Conservation (phyloP, 2,113 vertebrate species). For the Sebastes fasciatus region DNA sequence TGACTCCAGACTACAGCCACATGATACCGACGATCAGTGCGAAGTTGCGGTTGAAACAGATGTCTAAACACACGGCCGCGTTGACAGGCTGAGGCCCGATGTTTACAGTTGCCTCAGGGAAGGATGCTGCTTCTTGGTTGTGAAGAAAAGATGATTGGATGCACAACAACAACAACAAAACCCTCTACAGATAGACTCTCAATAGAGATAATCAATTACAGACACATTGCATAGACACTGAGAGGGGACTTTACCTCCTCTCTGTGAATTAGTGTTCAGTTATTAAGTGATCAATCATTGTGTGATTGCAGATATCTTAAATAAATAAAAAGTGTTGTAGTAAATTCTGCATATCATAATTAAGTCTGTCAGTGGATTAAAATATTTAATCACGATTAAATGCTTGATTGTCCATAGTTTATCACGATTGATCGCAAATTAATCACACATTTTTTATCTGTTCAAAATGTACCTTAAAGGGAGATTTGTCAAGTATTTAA, state of each 20-base stretch:
- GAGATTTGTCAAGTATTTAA: too few relatives aligned
- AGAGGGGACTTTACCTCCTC: background rate
- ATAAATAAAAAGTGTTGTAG: too few relatives aligned
- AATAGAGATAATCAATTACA: background rate
- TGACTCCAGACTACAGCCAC: constrained; percentile 74
- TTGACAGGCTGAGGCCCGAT: constrained; percentile 69
- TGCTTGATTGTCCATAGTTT: too few relatives aligned
- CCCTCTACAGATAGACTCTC: background rate
- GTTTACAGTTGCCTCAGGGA: constrained; percentile 69
- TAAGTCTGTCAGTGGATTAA: too few relatives aligned
- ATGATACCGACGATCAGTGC: constrained; percentile 78
- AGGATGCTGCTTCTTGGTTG: constrained; percentile 44
- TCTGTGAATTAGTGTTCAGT: constrained; percentile 3
- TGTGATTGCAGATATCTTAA: too few relatives aligned
- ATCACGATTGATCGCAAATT: too few relatives aligned
- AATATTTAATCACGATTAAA: too few relatives aligned
- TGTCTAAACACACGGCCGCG: constrained; percentile 79
- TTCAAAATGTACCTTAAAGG: too few relatives aligned
- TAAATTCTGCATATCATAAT: too few relatives aligned
- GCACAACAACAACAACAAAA: constrained; percentile 22
- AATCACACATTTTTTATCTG: too few relatives aligned
- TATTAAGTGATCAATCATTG: background rate
- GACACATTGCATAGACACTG: constrained; percentile 1
- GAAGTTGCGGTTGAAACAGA: constrained; percentile 76
- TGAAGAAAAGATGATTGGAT: constrained; percentile 42